These are phyloP conservation scores for Pachyseris speciosa DNA, from an alignment of 64 coral and sea anemone species.

Conservation along the genomic window DNA sequence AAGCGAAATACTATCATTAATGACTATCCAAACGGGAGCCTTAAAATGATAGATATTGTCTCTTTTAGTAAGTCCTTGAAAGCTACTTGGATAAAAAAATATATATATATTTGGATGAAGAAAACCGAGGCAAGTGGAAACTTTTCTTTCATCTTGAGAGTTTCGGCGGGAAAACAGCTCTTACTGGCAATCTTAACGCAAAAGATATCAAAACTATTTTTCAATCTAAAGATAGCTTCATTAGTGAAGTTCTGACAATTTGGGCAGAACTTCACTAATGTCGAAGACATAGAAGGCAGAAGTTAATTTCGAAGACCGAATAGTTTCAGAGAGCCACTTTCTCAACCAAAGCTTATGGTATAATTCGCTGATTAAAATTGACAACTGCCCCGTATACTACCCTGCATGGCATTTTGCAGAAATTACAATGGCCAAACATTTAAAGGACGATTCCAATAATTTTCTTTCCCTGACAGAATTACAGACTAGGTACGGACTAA, in stretches of 20 bases:
- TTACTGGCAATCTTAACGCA: slow-evolving; percentile 25
- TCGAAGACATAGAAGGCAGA: no score
- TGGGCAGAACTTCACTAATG: no score
- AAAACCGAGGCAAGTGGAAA: slow-evolving; percentile 46
- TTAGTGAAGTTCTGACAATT: slow-evolving; percentile 11
- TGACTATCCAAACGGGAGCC: slow-evolving; percentile 34
- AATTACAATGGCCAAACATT: neutral
- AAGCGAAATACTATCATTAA: slow-evolving; percentile 21
- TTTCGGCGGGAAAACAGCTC: slow-evolving; percentile 7
- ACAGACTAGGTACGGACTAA: neutral
- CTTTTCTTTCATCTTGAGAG: neutral
- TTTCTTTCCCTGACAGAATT: neutral
- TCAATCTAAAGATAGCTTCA: neutral
- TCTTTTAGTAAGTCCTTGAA: neutral
- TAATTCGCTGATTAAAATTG: neutral
- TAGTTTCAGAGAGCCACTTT: neutral
- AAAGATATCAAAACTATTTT: neutral
- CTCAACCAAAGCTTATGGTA: neutral
- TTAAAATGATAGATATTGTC: slow-evolving; percentile 37
- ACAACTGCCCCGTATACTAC: neutral
- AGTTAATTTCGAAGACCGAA: slow-evolving; percentile 5
- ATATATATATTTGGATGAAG: slow-evolving; percentile 10
- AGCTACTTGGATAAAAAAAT: neutral
- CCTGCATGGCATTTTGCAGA: neutral
- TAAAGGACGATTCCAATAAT: neutral